Conservation (phyloP, 2,113 vertebrate species). For the Scytalopus superciliaris region DNA sequence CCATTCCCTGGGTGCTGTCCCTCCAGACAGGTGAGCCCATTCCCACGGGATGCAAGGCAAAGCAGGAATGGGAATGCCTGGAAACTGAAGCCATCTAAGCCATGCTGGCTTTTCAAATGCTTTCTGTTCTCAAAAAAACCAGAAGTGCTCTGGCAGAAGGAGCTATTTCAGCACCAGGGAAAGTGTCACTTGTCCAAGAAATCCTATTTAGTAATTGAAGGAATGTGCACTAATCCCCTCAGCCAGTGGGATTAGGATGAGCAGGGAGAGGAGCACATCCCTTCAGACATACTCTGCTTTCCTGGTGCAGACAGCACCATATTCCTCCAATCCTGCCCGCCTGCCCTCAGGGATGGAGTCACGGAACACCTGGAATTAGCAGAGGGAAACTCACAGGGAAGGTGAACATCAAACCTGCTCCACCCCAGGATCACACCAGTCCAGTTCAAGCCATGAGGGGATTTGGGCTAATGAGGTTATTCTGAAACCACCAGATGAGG, state of each 20-base stretch:
- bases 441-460: background rate
- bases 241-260: too few species aligned
- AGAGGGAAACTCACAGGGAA: background rate
- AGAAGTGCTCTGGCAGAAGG: background rate
- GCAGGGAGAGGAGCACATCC: background rate
- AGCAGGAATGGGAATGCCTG: background rate
- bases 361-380: background rate
- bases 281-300: rapidly evolving
- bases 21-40: background rate
- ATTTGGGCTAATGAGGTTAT: background rate
- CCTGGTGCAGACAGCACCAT: too few species aligned
- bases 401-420: background rate
- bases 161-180: background rate
- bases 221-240: background rate
- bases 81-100: background rate
- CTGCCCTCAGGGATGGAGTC: rapidly evolving
- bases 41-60: background rate
- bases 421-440: background rate
- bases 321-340: background rate
- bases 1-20: background rate
- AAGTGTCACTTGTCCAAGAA: background rate
- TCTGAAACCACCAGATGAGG: background rate
- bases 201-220: background rate
- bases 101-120: background rate
- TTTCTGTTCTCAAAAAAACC: background rate